phyloP scores from a whole-genome alignment of 30 jellyfish, hydroid and myxozoan genomes.

The Aurelia coerulea region DNA sequence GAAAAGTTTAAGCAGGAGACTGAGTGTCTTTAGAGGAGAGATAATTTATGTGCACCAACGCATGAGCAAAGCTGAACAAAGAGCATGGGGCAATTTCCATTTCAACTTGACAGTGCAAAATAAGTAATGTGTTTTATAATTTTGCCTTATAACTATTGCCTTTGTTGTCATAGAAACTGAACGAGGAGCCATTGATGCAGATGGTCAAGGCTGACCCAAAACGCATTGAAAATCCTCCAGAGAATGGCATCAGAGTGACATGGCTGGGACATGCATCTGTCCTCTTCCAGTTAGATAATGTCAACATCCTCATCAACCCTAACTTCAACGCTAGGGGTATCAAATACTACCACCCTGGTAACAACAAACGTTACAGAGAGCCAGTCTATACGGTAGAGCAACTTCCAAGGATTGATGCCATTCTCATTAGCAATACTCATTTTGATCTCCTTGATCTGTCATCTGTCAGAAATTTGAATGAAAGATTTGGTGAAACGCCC shows the following conservation, averaged over 20 bases:
- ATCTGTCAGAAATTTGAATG: conserved; percentile 88
- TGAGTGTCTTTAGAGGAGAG: too few species aligned
- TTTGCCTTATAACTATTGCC: not conserved
- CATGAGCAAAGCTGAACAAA: too few species aligned
- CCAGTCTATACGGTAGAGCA: conserved; percentile 90
- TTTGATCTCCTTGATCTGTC: conserved; percentile 90
- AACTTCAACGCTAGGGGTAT: conserved; percentile 90
- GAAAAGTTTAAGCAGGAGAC: too few species aligned
- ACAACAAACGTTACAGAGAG: conserved; percentile 79
- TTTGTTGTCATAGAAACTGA: conserved; percentile 66
- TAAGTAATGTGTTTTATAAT: not conserved
- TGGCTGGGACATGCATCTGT: conserved; percentile 97
- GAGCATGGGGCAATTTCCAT: too few species aligned
- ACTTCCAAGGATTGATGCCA: conserved; percentile 94
- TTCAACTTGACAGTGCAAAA: too few species aligned
- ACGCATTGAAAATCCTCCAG: conserved; percentile 98
- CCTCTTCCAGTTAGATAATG: conserved; percentile 91
- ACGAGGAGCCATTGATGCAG: conserved; percentile 97
- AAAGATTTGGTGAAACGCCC: conserved; percentile 89
- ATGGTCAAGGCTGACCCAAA: conserved; percentile 86
- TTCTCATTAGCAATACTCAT: conserved; percentile 90
- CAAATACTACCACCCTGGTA: conserved; percentile 93
- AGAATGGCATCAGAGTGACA: conserved; percentile 93
- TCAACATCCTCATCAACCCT: conserved; percentile 89
- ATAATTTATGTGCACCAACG: too few species aligned